phyloP scores from a whole-genome alignment of 1,140 invertebrate genomes.

The Vanessa atalanta region DNA sequence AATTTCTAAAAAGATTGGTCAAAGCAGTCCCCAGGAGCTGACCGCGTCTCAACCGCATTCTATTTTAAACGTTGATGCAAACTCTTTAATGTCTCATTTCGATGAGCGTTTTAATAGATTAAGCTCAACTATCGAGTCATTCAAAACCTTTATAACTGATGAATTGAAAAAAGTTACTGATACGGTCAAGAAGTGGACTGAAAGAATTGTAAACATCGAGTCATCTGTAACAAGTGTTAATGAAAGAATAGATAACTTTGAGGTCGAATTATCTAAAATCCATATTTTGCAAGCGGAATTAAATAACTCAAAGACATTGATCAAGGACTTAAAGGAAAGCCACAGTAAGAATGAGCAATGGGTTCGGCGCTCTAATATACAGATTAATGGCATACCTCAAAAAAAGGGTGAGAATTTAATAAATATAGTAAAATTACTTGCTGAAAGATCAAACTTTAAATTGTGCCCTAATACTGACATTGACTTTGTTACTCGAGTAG shows the following conservation, averaged over 20 bases:
- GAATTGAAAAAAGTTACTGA: no score
- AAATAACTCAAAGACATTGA: neutral
- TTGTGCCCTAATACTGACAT: constrained; percentile 4
- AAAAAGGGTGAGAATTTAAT: constrained; percentile 16
- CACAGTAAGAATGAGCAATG: constrained; percentile 14
- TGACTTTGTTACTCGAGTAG: constrained; percentile 12
- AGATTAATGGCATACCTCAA: no score
- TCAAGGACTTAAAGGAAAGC: neutral
- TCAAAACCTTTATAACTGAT: no score
- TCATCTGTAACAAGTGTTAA: constrained; percentile 16
- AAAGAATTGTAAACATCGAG: constrained; percentile 9
- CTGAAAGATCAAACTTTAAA: constrained; percentile 14
- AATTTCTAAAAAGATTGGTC: neutral
- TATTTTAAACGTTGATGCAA: constrained; percentile 1
- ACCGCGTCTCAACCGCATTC: neutral
- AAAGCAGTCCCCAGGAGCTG: neutral
- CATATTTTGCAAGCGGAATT: constrained; percentile 15
- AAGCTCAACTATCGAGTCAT: no score
- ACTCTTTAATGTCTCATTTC: neutral
- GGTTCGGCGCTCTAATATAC: constrained; percentile 10
- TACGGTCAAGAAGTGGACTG: no score
- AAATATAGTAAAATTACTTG: constrained; percentile 15
- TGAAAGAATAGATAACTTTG: constrained; percentile 3
- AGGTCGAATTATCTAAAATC: constrained; percentile 20
- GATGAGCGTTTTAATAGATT: neutral